Conservation (phyloP, 2,797 vertebrate species). For the Valencia hispanica region DNA sequence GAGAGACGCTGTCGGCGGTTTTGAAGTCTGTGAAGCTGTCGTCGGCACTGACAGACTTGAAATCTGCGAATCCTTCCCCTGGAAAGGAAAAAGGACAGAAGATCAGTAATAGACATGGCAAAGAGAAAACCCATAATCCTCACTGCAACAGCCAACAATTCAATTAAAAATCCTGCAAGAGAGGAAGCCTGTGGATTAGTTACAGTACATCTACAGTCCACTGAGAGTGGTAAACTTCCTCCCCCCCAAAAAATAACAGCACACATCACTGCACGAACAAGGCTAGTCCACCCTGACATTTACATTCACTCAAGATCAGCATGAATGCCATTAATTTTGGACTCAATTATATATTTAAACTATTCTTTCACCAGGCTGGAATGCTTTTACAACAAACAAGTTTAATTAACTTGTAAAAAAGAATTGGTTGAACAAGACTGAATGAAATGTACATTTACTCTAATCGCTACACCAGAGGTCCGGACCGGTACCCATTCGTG, state of each 20-base stretch:
- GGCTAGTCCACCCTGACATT: neutral
- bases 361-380: neutral
- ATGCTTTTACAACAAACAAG: neutral
- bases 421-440: neutral
- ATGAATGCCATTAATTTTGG: neutral
- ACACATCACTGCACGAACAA: constrained; percentile 60
- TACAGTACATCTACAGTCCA: constrained; percentile 11
- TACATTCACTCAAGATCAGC: neutral
- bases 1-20: constrained; percentile 95
- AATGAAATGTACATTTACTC: neutral
- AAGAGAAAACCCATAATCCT: constrained; percentile 16
- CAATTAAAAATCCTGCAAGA: constrained; percentile 48
- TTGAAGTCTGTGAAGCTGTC: constrained; percentile 99
- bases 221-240: constrained; percentile 28
- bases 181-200: constrained; percentile 39
- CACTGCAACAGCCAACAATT: constrained; percentile 14
- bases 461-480: too few species aligned
- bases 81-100: constrained; percentile 56
- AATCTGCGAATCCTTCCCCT: constrained; percentile 96
- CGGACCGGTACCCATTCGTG: too few species aligned
- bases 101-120: constrained; percentile 34
- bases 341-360: neutral
- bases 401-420: neutral
- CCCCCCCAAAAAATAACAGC: constrained; percentile 31
- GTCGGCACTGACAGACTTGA: constrained; percentile 88